Evolutionary conservation across 2,113 vertebrate genomes (phyloP).

Genomic region (Atractosteus spatula): DNA sequence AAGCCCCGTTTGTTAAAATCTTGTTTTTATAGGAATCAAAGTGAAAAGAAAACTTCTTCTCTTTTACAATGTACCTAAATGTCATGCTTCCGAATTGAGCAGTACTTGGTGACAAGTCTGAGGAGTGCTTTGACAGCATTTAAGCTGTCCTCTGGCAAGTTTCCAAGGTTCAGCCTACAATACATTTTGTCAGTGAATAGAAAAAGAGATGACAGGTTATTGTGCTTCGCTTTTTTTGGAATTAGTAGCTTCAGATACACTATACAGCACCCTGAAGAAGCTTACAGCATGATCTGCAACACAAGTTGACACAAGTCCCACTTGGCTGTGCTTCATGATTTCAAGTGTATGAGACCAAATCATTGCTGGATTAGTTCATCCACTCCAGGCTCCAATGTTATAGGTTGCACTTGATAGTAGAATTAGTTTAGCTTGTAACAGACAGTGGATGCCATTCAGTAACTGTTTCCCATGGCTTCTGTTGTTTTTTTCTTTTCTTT

Average conservation of each 20-base stretch:
- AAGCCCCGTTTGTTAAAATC: background rate
- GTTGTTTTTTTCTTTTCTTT: conserved; percentile 19
- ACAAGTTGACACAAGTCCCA: conserved; percentile 60
- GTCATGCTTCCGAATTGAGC: background rate
- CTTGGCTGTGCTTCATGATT: conserved; percentile 57
- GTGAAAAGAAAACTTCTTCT: background rate
- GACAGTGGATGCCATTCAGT: background rate
- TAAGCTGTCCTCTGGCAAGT: conserved; percentile 46
- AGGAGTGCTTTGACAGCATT: conserved; percentile 50
- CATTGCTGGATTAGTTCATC: too few relatives aligned
- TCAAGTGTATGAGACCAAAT: too few relatives aligned
- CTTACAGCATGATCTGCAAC: conserved; percentile 45
- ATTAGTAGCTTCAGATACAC: conserved; percentile 70
- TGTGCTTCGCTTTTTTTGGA: conserved; percentile 69
- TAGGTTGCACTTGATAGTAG: background rate
- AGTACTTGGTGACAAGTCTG: conserved; percentile 44
- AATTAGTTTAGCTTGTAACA: background rate
- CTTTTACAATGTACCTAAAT: background rate
- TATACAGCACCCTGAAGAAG: conserved; percentile 2
- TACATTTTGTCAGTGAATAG: conserved; percentile 62
- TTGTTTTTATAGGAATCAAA: background rate
- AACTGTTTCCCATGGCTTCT: background rate
- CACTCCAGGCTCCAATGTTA: too few relatives aligned
- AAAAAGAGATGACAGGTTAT: conserved; percentile 72
- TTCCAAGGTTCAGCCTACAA: conserved; percentile 56